phyloP scores from a whole-genome alignment of 2,113 vertebrate species.

The Pteropus alecto region DNA sequence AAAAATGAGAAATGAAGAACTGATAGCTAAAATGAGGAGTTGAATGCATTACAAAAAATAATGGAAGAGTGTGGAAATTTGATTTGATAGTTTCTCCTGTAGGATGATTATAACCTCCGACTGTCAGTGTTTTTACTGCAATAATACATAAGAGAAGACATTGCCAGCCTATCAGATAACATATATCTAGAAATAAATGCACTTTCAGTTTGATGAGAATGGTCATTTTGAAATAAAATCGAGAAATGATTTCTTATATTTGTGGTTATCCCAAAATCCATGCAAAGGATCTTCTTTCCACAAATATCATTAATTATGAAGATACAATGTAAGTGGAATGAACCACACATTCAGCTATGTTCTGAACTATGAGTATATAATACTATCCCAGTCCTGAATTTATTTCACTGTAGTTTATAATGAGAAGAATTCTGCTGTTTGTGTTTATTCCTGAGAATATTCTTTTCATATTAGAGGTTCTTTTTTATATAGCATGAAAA shows the following conservation, averaged over 20 bases:
- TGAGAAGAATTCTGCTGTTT: not conserved
- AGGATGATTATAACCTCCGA: not conserved
- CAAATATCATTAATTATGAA: slow-evolving; percentile 2
- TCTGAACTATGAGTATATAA: not conserved
- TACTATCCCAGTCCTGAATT: not conserved
- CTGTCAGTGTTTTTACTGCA: not conserved
- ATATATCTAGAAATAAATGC: not conserved
- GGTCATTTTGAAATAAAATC: slow-evolving; percentile 25
- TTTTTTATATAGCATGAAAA: not conserved
- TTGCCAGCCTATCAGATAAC: not conserved
- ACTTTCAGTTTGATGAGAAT: not conserved
- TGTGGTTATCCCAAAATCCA: not conserved
- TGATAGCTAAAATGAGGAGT: not conserved
- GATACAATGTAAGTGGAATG: not conserved
- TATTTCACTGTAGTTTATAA: not conserved
- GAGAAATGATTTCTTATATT: not conserved
- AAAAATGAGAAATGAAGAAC: not conserved
- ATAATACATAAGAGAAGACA: not conserved
- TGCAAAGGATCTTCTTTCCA: not conserved
- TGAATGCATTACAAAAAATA: not conserved
- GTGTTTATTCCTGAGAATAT: not conserved
- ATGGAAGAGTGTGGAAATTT: not conserved
- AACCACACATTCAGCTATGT: not conserved
- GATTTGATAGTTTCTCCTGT: not conserved
- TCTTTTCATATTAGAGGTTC: not conserved